Evolutionary conservation across 2,888 invertebrate species (phyloP).

Genomic region (Drosophila anceps): DNA sequence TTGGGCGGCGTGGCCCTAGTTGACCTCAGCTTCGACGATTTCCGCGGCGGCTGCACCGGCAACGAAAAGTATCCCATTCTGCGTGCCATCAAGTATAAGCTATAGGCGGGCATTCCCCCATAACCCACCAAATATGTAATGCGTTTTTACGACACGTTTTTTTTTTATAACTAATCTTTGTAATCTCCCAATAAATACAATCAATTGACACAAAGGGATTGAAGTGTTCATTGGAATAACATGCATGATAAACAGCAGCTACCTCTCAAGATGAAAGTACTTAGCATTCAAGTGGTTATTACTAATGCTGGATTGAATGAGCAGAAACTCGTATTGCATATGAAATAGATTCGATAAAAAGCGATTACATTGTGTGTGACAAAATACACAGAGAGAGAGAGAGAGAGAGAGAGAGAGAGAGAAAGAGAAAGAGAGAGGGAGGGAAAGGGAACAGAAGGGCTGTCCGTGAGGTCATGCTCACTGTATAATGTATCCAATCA

Average conservation of each 20-base stretch:
- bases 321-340: background rate
- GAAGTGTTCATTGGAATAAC: background rate
- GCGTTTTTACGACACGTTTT: conserved; percentile 2
- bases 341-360: conserved; percentile 6
- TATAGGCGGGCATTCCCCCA: conserved; percentile 71
- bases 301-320: background rate
- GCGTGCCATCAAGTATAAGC: conserved; percentile 90
- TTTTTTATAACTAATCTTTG: conserved; percentile 15
- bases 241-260: background rate
- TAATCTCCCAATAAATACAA: conserved; percentile 36
- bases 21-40: conserved; percentile 92
- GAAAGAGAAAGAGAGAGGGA: background rate
- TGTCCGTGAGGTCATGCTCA: conserved; percentile 8
- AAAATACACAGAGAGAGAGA: background rate
- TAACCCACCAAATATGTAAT: background rate
- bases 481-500: conserved; percentile 26
- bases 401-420: background rate
- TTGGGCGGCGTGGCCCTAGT: conserved; percentile 92
- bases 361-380: conserved; percentile 4
- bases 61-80: conserved; percentile 92
- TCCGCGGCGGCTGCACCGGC: conserved; percentile 92
- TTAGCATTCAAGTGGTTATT: conserved; percentile 2
- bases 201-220: background rate
- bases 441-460: background rate
- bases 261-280: background rate